These are phyloP conservation scores for Charaxes varanes DNA, from an alignment of 1,140 invertebrate species.

Conservation along the genomic window DNA sequence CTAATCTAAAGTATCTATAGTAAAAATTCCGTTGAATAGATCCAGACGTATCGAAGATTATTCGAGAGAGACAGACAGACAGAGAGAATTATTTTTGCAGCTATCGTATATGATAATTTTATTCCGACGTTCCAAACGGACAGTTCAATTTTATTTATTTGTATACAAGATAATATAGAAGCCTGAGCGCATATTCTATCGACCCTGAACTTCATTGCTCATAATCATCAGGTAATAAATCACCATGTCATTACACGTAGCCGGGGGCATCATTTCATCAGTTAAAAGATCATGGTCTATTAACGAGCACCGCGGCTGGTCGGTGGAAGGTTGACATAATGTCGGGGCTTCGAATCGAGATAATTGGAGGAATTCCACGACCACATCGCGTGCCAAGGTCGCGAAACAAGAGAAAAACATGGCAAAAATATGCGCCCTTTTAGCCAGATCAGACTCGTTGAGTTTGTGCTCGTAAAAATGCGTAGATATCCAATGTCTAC, in stretches of 20 bases:
- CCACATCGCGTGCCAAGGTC: conserved; percentile 44
- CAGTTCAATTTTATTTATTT: conserved; percentile 8
- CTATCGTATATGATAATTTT: too few relatives aligned
- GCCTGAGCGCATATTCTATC: too few relatives aligned
- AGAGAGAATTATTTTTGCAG: too few relatives aligned
- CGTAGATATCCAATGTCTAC: too few relatives aligned
- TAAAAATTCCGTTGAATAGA: too few relatives aligned
- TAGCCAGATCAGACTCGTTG: too few relatives aligned
- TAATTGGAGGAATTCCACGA: conserved; percentile 31
- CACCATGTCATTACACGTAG: conserved; percentile 11
- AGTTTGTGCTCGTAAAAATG: too few relatives aligned
- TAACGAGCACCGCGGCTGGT: conserved; percentile 11
- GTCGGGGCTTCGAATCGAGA: conserved; percentile 20
- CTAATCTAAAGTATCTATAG: too few relatives aligned
- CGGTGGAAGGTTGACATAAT: conserved; percentile 21
- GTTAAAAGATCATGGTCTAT: not conserved
- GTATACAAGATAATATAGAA: too few relatives aligned
- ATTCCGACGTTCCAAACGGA: not conserved
- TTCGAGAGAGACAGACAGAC: too few relatives aligned
- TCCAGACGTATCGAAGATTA: too few relatives aligned
- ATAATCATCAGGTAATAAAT: conserved; percentile 11
- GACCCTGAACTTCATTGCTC: conserved; percentile 9
- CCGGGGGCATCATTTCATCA: conserved; percentile 9
- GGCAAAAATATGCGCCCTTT: conserved; percentile 37
- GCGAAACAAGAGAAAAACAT: conserved; percentile 32